These are phyloP conservation scores for Nemopilema nomurai DNA, from an alignment of 30 jellyfish, hydroid and myxozoan genomes.

Conservation along the genomic window DNA sequence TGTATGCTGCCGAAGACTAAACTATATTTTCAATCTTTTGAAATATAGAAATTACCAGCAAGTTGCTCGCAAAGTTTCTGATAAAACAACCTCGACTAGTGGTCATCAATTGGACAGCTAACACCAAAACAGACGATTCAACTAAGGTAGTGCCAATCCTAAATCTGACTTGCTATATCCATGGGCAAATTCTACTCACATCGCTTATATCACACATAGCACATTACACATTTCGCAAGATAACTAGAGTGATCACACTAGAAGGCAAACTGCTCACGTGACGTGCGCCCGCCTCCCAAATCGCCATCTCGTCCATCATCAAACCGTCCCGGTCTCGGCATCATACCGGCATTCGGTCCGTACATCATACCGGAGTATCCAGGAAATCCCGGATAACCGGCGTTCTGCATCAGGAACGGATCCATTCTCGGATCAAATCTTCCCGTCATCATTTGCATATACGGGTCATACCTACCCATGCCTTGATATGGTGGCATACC, in stretches of 20 bases:
- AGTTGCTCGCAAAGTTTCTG: no score
- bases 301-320: slow-evolving; percentile 23
- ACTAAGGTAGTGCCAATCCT: no score
- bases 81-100: no score
- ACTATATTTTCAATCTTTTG: no score
- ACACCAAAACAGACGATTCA: no score
- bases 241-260: background rate
- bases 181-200: background rate
- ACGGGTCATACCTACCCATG: slow-evolving; percentile 36
- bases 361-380: slow-evolving; percentile 37
- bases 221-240: background rate
- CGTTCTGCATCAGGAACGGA: slow-evolving; percentile 47
- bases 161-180: no score
- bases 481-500: background rate
- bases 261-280: slow-evolving; percentile 24
- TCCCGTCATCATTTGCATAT: slow-evolving; percentile 53
- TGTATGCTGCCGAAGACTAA: no score
- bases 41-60: no score
- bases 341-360: slow-evolving; percentile 43
- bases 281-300: background rate
- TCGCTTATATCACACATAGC: background rate
- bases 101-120: no score
- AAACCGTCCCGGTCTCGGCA: slow-evolving; percentile 23
- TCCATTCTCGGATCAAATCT: slow-evolving; percentile 54
- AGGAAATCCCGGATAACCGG: slow-evolving; percentile 54